Evolutionary conservation across 2,113 vertebrate species (phyloP), one percentile per base, ranked within the genome.

Genomic region (Coptodon rendalli): DNA sequence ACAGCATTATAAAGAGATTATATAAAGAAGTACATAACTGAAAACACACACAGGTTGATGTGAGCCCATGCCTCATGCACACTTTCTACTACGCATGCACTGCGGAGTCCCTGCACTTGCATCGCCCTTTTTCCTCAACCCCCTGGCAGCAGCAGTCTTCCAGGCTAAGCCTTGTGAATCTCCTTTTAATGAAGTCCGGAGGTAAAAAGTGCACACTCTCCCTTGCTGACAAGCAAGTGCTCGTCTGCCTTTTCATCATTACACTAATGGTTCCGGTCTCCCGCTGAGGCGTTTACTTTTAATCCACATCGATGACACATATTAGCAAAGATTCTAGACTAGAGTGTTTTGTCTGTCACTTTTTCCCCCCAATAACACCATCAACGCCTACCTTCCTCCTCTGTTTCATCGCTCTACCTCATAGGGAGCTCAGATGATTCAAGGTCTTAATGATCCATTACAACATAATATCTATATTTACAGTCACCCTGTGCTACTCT

Each of bases 141-240:
- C 54, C 61, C 38, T 34, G 50, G 57, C 84, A 87, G 86, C 83
- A 59, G 79, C 8, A 89, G 85, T 87, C 91, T 93, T 91, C 56
- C 34, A 61, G 84, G 82, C 90, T 94, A 91, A 93, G 89, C 89
- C 71, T 40, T 1, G 79, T 90, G 93, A 94, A 95, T 94, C 90
- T 95, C 76, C 81, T 91, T 94, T 94, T 95, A 95, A 96, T 95
- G 93, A 95, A 93, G 92, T 93, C 81, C 9, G 2, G 82, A 80
- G 86, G 86, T 87, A 90, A 92, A 90, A 88, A 91, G 90, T 87
- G 89, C 89, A 93, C 84, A 85, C 48, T 86, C 85, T 78, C 84
- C 56, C 83, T 81, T 17, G 10, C 84, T 87, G 92, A 85, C 82
- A 89, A 83, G 45, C 22, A 40, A 53, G 17, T 5, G 11, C 76